Evolutionary conservation across 2,113 vertebrate genomes (phyloP).

Genomic region (Ia io): DNA sequence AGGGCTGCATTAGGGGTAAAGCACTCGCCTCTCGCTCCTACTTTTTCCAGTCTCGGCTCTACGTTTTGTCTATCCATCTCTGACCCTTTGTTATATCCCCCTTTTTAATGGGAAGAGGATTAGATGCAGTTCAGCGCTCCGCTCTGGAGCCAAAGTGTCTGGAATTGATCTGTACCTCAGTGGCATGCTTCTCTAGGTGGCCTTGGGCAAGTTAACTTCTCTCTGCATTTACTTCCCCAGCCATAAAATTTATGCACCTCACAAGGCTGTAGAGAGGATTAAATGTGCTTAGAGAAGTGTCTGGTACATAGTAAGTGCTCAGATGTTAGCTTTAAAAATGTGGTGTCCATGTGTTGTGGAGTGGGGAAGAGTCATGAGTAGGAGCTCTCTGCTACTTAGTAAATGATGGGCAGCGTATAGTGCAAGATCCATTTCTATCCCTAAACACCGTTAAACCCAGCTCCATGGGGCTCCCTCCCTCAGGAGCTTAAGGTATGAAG

Average conservation of each 20-base stretch:
- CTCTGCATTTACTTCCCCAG: not conserved
- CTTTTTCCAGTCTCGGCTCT: not conserved
- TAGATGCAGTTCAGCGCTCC: not conserved
- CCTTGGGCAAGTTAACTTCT: not conserved
- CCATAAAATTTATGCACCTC: not conserved
- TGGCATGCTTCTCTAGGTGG: not conserved
- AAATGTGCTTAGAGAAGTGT: not conserved
- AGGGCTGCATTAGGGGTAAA: not conserved
- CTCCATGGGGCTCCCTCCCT: not conserved
- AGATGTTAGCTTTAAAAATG: not conserved
- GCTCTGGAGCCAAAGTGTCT: not conserved
- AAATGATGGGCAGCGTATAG: not conserved
- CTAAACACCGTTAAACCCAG: not conserved
- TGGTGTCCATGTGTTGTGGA: not conserved
- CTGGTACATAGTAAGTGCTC: not conserved
- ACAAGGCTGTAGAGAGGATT: not conserved
- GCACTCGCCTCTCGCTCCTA: not conserved
- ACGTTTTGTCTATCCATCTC: not conserved
- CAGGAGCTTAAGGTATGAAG: not conserved
- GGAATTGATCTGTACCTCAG: not conserved
- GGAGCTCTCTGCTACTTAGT: not conserved
- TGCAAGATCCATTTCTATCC: not conserved
- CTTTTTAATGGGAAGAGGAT: not conserved
- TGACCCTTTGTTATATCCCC: not conserved
- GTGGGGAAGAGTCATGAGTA: not conserved